Base-by-base conservation (phyloP, 2,888 invertebrate species). In the Blera fallax region DNA sequence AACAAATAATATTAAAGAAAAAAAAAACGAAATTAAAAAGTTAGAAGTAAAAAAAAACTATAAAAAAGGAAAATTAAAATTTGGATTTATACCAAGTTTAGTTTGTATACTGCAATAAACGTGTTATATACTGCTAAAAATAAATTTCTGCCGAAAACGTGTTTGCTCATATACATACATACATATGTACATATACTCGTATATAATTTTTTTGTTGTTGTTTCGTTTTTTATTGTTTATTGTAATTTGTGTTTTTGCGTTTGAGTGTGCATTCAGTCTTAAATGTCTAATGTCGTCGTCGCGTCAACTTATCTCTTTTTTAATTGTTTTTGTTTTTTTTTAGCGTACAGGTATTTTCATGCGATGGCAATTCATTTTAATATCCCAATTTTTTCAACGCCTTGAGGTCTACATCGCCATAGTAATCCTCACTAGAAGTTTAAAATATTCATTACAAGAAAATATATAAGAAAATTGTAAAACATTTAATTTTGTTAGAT, bases 321-420 rank as follows among this genome's bases (percentile, higher is more conserved):
- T n/a, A n/a, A n/a, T n/a, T n/a, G n/a, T n/a, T n/a, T n/a, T n/a
- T n/a, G n/a, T n/a, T n/a, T n/a, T n/a, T n/a, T n/a, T 11, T 18
- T 48, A 52, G 52, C 64, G 16, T 43, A 21, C 45, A 56, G 37
- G 21, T 64, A n/a, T 29, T 43, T 48, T 50, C 14, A 21, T 67
- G 58, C 50, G 69, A 69, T 78, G 69, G 62, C 60, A 62, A 72
- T 11, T 69, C 40, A 34, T 34, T 67, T 74, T 90, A 91, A 89
- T 89, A 91, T 88, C 96, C 97, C 93, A 95, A 93, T 92, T 97
- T 97, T 94, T 96, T 96, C 90, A 97, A 93, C 81, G 96, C 95
- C 93, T 97, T 97, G 88, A 97, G 94, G 93, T 97, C 97, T 90
- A 97, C 95, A 91, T 97, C 97, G 88, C 97, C 97, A 92, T 97